A percentile compares a stretch with the other conserved stretches of the same genome.
These are phyloP conservation scores for Channa striata DNA, from an alignment of 2,797 vertebrate species.

Conservation along the genomic window DNA sequence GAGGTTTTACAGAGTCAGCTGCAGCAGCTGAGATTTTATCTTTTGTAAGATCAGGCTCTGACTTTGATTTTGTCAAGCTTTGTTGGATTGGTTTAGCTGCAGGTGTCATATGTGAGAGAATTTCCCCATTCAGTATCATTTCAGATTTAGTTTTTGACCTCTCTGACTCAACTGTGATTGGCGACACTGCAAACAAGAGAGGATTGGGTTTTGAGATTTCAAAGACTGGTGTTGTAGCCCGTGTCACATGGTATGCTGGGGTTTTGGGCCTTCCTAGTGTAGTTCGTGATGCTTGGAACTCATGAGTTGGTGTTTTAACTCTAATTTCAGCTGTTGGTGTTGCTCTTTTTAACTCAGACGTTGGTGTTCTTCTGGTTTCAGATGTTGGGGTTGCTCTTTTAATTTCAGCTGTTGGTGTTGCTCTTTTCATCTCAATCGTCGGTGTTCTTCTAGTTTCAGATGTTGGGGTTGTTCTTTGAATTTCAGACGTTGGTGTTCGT, in stretches of 20 bases:
- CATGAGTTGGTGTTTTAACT: constrained; percentile 73
- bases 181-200: constrained; percentile 83
- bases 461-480: constrained; percentile 35
- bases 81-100: constrained; percentile 44
- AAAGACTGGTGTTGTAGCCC: constrained; percentile 75
- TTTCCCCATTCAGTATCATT: constrained; percentile 64
- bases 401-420: constrained; percentile 38
- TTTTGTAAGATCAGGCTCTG: constrained; percentile 54
- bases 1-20: constrained; percentile 31
- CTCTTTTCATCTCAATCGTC: constrained; percentile 48
- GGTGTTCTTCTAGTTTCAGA: constrained; percentile 49
- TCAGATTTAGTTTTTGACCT: constrained; percentile 65
- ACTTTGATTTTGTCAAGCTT: constrained; percentile 59
- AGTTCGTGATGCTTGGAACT: constrained; percentile 64
- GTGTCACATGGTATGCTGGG: constrained; percentile 69
- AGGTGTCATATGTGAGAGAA: constrained; percentile 43
- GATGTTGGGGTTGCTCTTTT: constrained; percentile 52
- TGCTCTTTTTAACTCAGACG: constrained; percentile 49
- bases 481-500: no score
- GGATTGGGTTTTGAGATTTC: constrained; percentile 85
- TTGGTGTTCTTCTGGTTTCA: constrained; percentile 52
- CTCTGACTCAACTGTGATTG: constrained; percentile 75
- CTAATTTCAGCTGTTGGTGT: constrained; percentile 61
- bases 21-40: constrained; percentile 25
- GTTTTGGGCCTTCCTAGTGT: constrained; percentile 73